phyloP scores from a whole-genome alignment of 2,113 vertebrate genomes.

The Brachirus orientalis region DNA sequence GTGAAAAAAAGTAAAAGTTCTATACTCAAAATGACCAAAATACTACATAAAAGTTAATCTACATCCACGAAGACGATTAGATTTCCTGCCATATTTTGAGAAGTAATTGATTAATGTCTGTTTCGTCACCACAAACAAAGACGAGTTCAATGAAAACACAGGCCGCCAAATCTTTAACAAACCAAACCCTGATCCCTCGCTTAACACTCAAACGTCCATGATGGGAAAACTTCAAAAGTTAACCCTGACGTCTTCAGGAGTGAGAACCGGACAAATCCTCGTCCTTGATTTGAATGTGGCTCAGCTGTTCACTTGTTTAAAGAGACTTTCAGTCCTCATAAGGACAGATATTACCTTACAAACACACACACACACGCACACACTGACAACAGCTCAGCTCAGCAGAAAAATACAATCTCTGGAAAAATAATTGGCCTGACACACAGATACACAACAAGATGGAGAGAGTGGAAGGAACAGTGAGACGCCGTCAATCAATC shows the following conservation, averaged over 20 bases:
- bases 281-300: slow-evolving; percentile 8
- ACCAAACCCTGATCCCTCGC: no score
- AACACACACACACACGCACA: slow-evolving; percentile 7
- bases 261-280: background rate
- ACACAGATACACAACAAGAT: slow-evolving; percentile 42
- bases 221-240: background rate
- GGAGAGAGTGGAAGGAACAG: slow-evolving; percentile 37
- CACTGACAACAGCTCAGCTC: slow-evolving; percentile 21
- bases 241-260: background rate
- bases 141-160: background rate
- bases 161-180: no score
- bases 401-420: slow-evolving; percentile 49
- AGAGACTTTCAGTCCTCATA: slow-evolving; percentile 18
- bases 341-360: background rate
- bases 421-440: slow-evolving; percentile 56
- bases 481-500: slow-evolving; percentile 58
- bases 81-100: no score
- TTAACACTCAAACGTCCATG: background rate
- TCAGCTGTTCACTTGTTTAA: background rate
- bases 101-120: background rate
- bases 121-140: background rate
- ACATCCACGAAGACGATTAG: no score
- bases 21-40: no score
- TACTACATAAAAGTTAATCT: no score
- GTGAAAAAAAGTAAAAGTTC: no score